These are phyloP conservation scores for Meta bourneti DNA, from an alignment of 2,888 invertebrate genomes.

Conservation along the genomic window DNA sequence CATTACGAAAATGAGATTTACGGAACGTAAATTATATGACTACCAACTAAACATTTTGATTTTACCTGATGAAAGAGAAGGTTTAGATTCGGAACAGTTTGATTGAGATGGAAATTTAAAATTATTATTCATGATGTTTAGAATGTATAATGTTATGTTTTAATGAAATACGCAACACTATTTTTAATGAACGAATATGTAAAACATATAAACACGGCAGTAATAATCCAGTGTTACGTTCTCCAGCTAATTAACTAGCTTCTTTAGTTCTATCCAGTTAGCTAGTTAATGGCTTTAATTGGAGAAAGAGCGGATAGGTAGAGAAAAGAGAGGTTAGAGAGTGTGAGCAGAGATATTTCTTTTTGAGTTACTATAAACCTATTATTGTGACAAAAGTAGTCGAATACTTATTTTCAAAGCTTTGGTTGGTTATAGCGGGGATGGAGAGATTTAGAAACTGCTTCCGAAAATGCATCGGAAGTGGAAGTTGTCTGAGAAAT, in stretches of 20 bases:
- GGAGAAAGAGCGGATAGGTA: constrained; percentile 64
- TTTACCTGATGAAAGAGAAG: no score
- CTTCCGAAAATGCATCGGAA: not conserved
- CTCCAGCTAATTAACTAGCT: constrained; percentile 65
- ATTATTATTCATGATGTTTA: no score
- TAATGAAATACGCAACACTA: no score
- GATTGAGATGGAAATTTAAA: no score
- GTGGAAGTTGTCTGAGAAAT: not conserved
- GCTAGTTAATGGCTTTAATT: constrained; percentile 72
- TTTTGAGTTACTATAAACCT: not conserved
- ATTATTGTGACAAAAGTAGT: constrained; percentile 26
- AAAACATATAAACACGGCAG: no score
- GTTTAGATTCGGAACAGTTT: no score
- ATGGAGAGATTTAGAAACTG: constrained; percentile 10
- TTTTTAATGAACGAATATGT: no score
- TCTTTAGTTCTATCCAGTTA: constrained; percentile 64
- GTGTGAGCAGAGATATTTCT: not conserved
- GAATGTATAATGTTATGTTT: no score
- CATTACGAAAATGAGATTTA: no score
- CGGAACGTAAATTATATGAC: no score
- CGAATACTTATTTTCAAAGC: constrained; percentile 68
- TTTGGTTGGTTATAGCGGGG: not conserved
- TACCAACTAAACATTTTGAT: no score
- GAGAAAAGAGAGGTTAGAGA: constrained; percentile 10
- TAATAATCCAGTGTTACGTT: constrained; percentile 72